Conservation (phyloP, 2,888 invertebrate species). For the Erebia epiphron region DNA sequence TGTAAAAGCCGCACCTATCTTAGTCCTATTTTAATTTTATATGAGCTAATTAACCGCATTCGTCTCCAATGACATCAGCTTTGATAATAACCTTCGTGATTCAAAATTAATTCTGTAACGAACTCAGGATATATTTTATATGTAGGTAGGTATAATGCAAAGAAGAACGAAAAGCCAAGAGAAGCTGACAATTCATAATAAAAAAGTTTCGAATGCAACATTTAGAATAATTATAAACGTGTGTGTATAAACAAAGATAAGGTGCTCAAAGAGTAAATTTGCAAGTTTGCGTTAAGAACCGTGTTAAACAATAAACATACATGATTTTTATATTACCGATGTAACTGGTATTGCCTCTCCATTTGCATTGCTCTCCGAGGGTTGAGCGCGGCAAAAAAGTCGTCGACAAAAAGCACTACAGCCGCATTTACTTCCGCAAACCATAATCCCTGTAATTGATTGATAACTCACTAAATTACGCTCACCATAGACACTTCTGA, state of each 20-base stretch:
- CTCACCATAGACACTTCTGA: constrained; percentile 40
- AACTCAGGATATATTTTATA: too few species aligned
- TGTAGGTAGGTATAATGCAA: neutral
- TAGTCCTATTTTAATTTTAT: constrained; percentile 25
- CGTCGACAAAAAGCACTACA: constrained; percentile 68
- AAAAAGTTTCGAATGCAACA: neutral
- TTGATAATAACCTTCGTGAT: constrained; percentile 48
- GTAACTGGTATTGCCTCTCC: constrained; percentile 55
- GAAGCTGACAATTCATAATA: neutral
- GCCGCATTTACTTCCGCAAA: constrained; percentile 49
- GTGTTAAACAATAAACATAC: constrained; percentile 33
- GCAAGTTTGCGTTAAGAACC: constrained; percentile 16
- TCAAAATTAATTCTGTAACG: constrained; percentile 54
- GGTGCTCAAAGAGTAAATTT: neutral
- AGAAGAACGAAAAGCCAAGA: neutral
- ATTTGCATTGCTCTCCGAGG: constrained; percentile 48
- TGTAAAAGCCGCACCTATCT: neutral
- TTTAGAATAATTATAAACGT: neutral
- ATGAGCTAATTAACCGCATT: constrained; percentile 32
- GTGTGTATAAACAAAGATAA: neutral
- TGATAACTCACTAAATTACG: constrained; percentile 3
- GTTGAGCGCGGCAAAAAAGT: constrained; percentile 62
- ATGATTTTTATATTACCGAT: constrained; percentile 54
- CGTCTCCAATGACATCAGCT: constrained; percentile 52
- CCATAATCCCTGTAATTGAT: constrained; percentile 29